Evolutionary conservation across 2,797 vertebrate species (phyloP).

Genomic region (Gallinago nigripennis): DNA sequence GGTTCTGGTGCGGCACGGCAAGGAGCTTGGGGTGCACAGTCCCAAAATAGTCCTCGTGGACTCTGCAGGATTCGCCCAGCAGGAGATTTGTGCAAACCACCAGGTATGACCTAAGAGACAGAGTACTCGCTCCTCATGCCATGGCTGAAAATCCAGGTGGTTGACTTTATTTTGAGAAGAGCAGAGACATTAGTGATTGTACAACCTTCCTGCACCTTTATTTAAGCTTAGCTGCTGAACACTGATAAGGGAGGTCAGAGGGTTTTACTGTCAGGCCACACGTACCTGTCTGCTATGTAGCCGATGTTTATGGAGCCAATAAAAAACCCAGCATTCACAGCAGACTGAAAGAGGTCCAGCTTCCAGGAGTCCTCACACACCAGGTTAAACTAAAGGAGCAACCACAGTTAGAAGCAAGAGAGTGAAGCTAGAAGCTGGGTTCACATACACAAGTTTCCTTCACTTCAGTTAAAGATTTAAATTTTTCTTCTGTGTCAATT

Average conservation of each 20-base stretch:
- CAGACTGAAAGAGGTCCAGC: slow-evolving; percentile 80
- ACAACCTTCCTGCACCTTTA: background rate
- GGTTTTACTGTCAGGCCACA: background rate
- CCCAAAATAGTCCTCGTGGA: fast-evolving
- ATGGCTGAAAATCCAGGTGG: fast-evolving
- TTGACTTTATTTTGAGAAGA: background rate
- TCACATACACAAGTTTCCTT: background rate
- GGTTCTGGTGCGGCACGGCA: background rate
- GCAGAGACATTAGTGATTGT: background rate
- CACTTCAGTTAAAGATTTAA: background rate
- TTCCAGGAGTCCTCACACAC: slow-evolving; percentile 82
- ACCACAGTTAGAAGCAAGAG: background rate
- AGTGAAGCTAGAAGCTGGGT: background rate
- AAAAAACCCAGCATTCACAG: slow-evolving; percentile 78
- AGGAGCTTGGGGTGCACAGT: fast-evolving
- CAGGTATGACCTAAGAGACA: background rate
- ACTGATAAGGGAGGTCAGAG: background rate
- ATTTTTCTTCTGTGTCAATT: background rate
- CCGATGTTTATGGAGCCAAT: slow-evolving; percentile 77
- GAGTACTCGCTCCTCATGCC: background rate
- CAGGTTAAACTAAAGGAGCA: slow-evolving; percentile 76
- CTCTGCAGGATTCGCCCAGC: background rate
- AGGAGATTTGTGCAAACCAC: background rate
- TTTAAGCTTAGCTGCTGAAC: background rate
- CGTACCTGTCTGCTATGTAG: slow-evolving; percentile 82